Evolutionary conservation across 2,888 invertebrate species (phyloP).

Genomic region (Torymus texanus): DNA sequence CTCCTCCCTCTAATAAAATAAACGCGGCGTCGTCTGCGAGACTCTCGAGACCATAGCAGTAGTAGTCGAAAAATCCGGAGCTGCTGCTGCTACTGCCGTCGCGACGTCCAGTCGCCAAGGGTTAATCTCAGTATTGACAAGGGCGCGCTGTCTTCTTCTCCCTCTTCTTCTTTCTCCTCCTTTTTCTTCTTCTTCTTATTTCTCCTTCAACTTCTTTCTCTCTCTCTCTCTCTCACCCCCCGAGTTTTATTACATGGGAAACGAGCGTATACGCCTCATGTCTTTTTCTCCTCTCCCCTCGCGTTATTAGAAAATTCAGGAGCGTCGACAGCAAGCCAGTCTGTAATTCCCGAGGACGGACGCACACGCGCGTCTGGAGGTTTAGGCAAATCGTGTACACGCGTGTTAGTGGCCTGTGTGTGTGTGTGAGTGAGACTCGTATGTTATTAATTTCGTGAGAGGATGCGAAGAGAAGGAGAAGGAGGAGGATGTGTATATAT

Average conservation of each 20-base stretch:
- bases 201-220: neutral
- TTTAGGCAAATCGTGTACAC: slow-evolving; percentile 1
- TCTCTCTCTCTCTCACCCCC: neutral
- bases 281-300: neutral
- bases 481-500: too few relatives aligned
- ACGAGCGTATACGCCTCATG: slow-evolving; percentile 11
- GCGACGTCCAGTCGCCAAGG: slow-evolving; percentile 63
- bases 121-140: slow-evolving; percentile 43
- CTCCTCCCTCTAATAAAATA: slow-evolving; percentile 2
- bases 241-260: slow-evolving; percentile 36
- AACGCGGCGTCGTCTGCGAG: slow-evolving; percentile 37
- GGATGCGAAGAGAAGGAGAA: too few relatives aligned
- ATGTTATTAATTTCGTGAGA: too few relatives aligned
- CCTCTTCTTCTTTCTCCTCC: neutral
- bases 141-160: slow-evolving; percentile 11
- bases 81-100: too few relatives aligned
- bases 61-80: too few relatives aligned
- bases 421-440: too few relatives aligned
- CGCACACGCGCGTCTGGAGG: neutral
- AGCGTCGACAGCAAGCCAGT: neutral
- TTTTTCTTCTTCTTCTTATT: neutral
- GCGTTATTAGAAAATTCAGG: slow-evolving; percentile 28
- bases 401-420: too few relatives aligned
- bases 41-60: slow-evolving; percentile 54
- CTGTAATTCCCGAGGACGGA: slow-evolving; percentile 1